These are phyloP conservation scores for Mesitornis unicolor DNA, from an alignment of 2,113 vertebrate species.

Conservation along the genomic window DNA sequence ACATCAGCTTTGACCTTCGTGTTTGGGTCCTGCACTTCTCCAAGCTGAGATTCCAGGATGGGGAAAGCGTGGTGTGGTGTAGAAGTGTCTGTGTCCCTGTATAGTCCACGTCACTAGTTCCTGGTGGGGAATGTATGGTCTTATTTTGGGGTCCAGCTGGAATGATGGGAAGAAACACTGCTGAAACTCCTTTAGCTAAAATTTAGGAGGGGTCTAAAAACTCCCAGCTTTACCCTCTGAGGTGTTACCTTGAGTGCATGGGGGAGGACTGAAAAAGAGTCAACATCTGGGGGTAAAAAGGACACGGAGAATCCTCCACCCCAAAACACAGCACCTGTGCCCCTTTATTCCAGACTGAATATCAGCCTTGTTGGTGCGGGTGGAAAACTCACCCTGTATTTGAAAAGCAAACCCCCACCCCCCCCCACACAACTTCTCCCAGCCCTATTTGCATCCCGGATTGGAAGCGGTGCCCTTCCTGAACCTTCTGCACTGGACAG, in stretches of 20 bases:
- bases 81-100: rapidly evolving
- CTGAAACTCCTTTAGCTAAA: neutral
- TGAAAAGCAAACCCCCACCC: neutral
- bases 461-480: constrained; percentile 53
- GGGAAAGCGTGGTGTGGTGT: neutral
- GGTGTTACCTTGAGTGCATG: neutral
- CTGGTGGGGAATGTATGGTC: rapidly evolving
- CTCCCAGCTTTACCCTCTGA: neutral
- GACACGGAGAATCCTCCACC: neutral
- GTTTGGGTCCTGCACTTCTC: neutral
- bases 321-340: neutral
- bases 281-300: neutral
- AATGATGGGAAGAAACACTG: neutral
- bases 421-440: neutral
- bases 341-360: neutral
- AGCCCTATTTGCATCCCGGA: neutral
- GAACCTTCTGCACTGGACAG: constrained; percentile 56
- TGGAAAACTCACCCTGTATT: neutral
- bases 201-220: neutral
- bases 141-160: neutral
- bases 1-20: neutral
- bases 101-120: neutral
- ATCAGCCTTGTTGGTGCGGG: neutral
- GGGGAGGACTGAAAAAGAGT: neutral
- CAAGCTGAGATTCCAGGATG: neutral